Conservation (phyloP, 1,140 invertebrate species). For the Ephestia elutella region DNA sequence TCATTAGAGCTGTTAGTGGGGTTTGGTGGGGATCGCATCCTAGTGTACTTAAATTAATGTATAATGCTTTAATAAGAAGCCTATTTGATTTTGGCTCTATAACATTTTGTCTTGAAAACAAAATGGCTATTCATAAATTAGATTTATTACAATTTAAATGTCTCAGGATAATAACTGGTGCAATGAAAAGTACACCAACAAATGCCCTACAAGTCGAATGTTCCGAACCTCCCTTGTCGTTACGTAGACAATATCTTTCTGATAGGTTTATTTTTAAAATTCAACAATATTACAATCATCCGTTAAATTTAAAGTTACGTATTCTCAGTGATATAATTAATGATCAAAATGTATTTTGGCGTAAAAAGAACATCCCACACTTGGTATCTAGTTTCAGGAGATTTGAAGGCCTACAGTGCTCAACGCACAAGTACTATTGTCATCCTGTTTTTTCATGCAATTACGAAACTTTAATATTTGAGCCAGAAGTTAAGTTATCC, state of each 20-base stretch:
- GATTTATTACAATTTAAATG: too few species aligned
- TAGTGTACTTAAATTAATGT: constrained; percentile 23
- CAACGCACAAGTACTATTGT: constrained; percentile 1
- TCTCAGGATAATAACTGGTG: constrained; percentile 20
- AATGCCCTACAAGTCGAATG: constrained; percentile 30
- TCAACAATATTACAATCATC: constrained; percentile 13
- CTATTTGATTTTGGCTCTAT: constrained; percentile 14
- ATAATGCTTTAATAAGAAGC: constrained; percentile 29
- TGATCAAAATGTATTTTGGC: constrained; percentile 4
- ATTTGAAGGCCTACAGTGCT: neutral
- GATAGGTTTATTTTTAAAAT: constrained; percentile 23
- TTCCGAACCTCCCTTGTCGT: constrained; percentile 20
- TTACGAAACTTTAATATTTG: neutral
- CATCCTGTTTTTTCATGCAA: neutral
- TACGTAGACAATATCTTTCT: constrained; percentile 23
- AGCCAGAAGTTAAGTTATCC: neutral
- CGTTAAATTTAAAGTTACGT: constrained; percentile 10
- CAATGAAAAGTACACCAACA: constrained; percentile 22
- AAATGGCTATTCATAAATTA: constrained; percentile 12
- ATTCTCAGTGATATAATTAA: neutral
- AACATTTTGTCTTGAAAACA: constrained; percentile 13
- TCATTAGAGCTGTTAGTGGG: constrained; percentile 19
- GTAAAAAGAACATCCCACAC: neutral
- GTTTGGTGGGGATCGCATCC: constrained; percentile 31
- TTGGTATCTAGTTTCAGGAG: constrained; percentile 4